Percentiles rank a stretch among this genome's conserved stretches.
Conservation (phyloP, 2,797 vertebrate genomes). For the Mallotus villosus region DNA sequence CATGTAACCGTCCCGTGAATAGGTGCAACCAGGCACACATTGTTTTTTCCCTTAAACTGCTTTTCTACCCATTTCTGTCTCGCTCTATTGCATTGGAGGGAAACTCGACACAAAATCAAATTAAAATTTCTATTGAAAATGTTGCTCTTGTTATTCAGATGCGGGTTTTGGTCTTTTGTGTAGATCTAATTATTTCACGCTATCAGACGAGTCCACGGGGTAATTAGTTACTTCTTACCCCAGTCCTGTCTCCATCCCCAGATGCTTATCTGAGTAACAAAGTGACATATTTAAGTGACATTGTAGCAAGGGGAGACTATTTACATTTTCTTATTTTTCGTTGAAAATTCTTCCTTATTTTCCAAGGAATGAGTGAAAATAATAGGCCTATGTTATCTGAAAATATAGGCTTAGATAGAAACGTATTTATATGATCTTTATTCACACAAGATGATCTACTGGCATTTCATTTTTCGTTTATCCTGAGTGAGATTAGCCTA, state of each 20-base stretch:
- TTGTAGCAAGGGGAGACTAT: slow-evolving; percentile 41
- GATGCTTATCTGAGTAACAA: slow-evolving; percentile 65
- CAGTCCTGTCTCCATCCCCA: slow-evolving; percentile 67
- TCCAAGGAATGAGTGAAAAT: neutral
- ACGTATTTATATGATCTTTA: neutral
- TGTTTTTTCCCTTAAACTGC: slow-evolving; percentile 40
- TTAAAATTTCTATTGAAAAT: slow-evolving; percentile 69
- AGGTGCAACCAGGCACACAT: slow-evolving; percentile 27
- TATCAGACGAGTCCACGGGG: slow-evolving; percentile 70
- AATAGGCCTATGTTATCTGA: no score
- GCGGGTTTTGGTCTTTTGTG: slow-evolving; percentile 70
- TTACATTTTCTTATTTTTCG: slow-evolving; percentile 24
- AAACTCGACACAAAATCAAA: slow-evolving; percentile 66
- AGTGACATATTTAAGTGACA: slow-evolving; percentile 64
- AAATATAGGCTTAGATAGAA: neutral
- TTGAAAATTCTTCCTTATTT: neutral
- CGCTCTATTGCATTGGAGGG: slow-evolving; percentile 41
- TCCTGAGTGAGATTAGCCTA: neutral
- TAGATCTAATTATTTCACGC: slow-evolving; percentile 72
- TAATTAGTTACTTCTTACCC: slow-evolving; percentile 75
- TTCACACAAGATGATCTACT: neutral
- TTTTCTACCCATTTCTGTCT: slow-evolving; percentile 48
- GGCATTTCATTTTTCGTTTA: neutral
- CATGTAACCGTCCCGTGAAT: slow-evolving; percentile 38
- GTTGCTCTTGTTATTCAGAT: slow-evolving; percentile 74